Evolutionary conservation across 2,797 vertebrate species (phyloP).

Genomic region (Falco novaeseelandiae): DNA sequence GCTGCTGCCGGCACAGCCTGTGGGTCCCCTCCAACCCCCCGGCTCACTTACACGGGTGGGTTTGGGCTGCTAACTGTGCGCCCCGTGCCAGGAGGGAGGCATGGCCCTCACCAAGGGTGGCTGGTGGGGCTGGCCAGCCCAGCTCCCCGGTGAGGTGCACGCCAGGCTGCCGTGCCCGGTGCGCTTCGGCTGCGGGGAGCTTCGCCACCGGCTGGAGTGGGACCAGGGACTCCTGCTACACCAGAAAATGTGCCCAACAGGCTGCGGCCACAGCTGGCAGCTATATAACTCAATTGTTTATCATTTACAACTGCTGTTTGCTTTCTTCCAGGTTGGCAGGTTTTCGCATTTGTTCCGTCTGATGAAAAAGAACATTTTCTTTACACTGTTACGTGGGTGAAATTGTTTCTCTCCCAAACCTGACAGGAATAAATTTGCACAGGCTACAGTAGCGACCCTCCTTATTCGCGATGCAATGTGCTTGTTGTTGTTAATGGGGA

Average conservation of each 20-base stretch:
- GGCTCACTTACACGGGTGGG: rapidly evolving
- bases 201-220: background rate
- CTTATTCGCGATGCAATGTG: background rate
- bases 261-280: background rate
- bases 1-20: background rate
- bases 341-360: too few relatives aligned
- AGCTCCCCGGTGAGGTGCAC: too few relatives aligned
- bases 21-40: rapidly evolving
- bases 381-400: too few relatives aligned
- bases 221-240: background rate
- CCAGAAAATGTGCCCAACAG: background rate
- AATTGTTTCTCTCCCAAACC: background rate
- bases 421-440: background rate
- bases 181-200: background rate
- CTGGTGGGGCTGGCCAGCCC: background rate
- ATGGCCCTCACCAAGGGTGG: background rate
- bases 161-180: too few relatives aligned
- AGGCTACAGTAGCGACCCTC: background rate
- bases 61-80: background rate
- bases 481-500: background rate
- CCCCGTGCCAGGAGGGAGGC: background rate
- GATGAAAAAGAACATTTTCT: background rate
- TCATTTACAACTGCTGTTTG: background rate
- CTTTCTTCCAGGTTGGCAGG: too few relatives aligned
- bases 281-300: background rate